Percentiles rank a stretch among this genome's conserved stretches.
Conservation (phyloP, 2,113 vertebrate species). For the Tinamus guttatus region DNA sequence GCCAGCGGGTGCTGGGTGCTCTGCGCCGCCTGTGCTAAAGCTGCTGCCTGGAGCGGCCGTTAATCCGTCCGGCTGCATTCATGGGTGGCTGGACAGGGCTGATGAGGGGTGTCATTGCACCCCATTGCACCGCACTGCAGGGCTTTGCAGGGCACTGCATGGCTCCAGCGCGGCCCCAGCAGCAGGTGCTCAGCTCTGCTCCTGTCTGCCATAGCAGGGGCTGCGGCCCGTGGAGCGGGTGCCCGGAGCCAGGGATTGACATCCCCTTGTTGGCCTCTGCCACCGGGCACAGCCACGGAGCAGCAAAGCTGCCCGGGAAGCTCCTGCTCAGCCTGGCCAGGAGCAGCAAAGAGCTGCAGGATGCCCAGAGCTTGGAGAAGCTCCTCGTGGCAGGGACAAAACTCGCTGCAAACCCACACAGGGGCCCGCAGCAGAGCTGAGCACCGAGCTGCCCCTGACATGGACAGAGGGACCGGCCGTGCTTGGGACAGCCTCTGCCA, state of each 20-base stretch:
- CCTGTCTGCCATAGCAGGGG: too few species aligned
- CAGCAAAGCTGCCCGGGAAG: not conserved
- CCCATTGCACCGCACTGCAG: accelerated
- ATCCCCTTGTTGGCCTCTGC: not conserved
- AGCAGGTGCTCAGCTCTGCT: too few species aligned
- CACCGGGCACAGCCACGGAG: accelerated
- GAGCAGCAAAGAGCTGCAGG: not conserved
- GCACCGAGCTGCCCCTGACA: accelerated
- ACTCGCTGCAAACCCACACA: not conserved
- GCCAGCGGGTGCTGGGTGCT: accelerated
- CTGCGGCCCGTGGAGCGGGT: not conserved
- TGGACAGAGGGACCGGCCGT: too few species aligned
- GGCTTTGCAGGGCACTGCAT: too few species aligned
- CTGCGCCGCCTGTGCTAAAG: not conserved
- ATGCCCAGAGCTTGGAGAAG: not conserved
- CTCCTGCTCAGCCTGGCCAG: not conserved
- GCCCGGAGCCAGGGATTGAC: accelerated
- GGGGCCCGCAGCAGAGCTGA: accelerated
- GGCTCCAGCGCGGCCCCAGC: too few species aligned
- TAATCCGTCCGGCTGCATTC: accelerated
- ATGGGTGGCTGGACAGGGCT: not conserved
- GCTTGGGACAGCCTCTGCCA: too few species aligned
- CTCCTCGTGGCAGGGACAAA: not conserved
- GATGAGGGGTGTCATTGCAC: accelerated
- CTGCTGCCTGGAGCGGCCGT: not conserved